Base-by-base conservation (phyloP, 2,113 vertebrate species). In the Salvelinus alpinus region DNA sequence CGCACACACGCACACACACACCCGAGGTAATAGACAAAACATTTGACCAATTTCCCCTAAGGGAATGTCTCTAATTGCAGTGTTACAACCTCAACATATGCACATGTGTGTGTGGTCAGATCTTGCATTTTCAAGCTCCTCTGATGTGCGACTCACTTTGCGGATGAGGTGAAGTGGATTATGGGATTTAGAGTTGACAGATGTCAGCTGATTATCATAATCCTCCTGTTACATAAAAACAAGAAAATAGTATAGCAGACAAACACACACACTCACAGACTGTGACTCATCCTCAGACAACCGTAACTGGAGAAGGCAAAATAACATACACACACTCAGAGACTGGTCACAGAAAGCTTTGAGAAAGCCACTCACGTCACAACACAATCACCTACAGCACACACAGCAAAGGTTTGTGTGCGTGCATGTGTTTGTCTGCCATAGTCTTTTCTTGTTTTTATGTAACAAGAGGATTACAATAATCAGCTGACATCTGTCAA, bases 131-230 rank as follows among this genome's bases (percentile, higher is more conserved):
- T 9, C 38, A 38, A 38, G 38, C 11, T 22, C 27, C 24, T 66
- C 25, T 68, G 27, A 16, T 34, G 66, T 44, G 18, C 64, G 20
- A 27, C 29, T 34, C 31, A 38, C 66, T 34, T 14, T 14, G 29
- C 66, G 20, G 31, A 68, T 68, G 16, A 34, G 66, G 66, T 38
- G 29, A 18, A 68, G 66, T 44, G 66, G 66, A 31, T 68, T 38
- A 68, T 68, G 66, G 66, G 66, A 68, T 68, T 68, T 68, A 38
- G 27, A 34, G 66, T 68, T 68, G 29, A 68, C 66, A 18, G 66
- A 31, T 16, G 34, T 31, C 66, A 38, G 29, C 1, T 68, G 16
- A 68, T 38, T 68, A 68, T 18, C 27, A 68, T 68, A 68, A 65
- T 68, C 31, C 66, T 34, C 66, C 2, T 38, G 38, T 38, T 38